Base-by-base conservation (phyloP, 2,888 invertebrate species). In the Thera obeliscata region DNA sequence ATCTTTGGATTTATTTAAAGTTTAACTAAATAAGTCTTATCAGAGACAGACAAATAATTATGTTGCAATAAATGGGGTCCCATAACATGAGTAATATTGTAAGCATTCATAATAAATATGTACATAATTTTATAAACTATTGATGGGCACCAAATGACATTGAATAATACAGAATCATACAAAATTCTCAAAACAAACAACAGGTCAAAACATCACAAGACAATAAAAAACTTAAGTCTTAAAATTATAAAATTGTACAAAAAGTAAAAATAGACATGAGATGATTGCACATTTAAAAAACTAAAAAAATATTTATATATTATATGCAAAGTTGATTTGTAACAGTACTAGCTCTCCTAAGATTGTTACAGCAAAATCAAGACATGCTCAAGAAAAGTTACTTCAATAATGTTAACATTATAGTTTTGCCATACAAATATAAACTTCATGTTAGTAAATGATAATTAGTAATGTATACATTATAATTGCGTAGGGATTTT, bases 221-320 rank as follows among this genome's bases (percentile, higher is more conserved):
- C 81, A 80, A 60, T 76, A 84, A 86, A 85, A 86, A 86, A 80
- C 81, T 83, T 81, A 84, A 74, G 71, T 75, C 79, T 80, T 79
- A 81, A 73, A 77, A 78, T 77, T 78, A 84, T 78, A 85, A 85
- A 83, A 87, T 81, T 82, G 81, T 87, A 88, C 85, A 90, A 87
- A 22, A 88, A 87, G 80, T 87, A 86, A 85, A 87, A 87, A 87
- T 66, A 71, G 74, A 85, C 74, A 84, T 74, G 79, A 80, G 75
- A 78, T 78, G 79, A 91, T 91, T 91, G 91, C 91, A 91, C 88
- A 86, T 54, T 62, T n/a, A 56, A 65, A 59, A 85, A 77, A 80
- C 82, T 80, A 80, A 80, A 81, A 83, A 79, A 77, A 83, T 80
- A 76, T 79, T 66, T 76, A 82, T 80, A 85, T 72, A 77, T 79